Conservation (phyloP, 1,140 invertebrate species). For the Drosophila ironensis region DNA sequence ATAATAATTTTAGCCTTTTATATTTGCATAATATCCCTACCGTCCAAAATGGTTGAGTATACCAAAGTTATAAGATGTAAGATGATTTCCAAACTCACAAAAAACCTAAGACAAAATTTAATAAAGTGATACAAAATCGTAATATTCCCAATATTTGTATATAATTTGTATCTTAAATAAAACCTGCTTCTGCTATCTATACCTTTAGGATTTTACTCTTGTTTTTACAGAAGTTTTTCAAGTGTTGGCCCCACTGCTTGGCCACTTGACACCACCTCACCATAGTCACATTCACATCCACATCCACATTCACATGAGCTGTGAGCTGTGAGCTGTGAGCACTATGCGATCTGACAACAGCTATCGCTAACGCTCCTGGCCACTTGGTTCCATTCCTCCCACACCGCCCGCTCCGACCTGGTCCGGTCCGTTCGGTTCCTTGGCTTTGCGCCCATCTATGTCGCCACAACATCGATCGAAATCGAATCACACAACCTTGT, state of each 20-base stretch:
- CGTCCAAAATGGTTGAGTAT: too few relatives aligned
- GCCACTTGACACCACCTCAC: conserved; percentile 58
- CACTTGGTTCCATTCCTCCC: conserved; percentile 3
- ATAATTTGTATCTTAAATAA: too few relatives aligned
- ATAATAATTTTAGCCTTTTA: too few relatives aligned
- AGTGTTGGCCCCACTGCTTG: conserved; percentile 18
- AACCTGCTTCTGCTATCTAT: too few relatives aligned
- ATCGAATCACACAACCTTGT: conserved; percentile 54
- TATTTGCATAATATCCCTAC: too few relatives aligned
- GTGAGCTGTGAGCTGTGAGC: conserved; percentile 30
- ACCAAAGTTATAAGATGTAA: too few relatives aligned
- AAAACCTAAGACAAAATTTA: too few relatives aligned
- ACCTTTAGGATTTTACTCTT: too few relatives aligned
- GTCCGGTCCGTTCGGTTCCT: too few relatives aligned
- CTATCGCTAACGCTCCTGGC: conserved; percentile 44
- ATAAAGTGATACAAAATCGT: too few relatives aligned
- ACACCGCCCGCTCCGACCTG: neutral
- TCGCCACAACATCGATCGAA: conserved; percentile 55
- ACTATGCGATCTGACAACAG: conserved; percentile 48
- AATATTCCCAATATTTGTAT: too few relatives aligned
- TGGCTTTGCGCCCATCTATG: neutral
- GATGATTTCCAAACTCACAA: too few relatives aligned
- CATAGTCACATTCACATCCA: neutral
- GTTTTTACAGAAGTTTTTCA: neutral
- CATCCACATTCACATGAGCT: conserved; percentile 4